These are phyloP conservation scores for Scolopax mira DNA, from an alignment of 2,113 vertebrate genomes.

Conservation along the genomic window DNA sequence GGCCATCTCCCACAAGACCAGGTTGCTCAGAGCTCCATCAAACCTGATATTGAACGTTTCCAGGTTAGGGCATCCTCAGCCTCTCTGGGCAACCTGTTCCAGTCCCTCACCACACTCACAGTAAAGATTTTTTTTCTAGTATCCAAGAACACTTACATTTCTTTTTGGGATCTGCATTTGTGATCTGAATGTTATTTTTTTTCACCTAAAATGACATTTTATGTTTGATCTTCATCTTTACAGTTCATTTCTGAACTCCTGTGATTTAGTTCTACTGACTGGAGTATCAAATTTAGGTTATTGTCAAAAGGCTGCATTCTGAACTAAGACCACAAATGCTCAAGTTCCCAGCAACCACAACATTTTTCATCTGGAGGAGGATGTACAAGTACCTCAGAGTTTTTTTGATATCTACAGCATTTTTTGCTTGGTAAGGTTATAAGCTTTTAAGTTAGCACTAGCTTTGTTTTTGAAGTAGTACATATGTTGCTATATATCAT, in stretches of 20 bases:
- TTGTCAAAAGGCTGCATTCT: slow-evolving; percentile 17
- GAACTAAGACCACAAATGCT: slow-evolving; percentile 1
- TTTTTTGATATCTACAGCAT: not conserved
- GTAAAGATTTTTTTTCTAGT: too few relatives aligned
- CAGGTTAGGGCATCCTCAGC: too few relatives aligned
- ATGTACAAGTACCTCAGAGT: not conserved
- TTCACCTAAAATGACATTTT: not conserved
- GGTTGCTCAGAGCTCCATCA: too few relatives aligned
- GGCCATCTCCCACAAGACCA: too few relatives aligned
- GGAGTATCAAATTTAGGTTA: slow-evolving; percentile 6
- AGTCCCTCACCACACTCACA: too few relatives aligned
- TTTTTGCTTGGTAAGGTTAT: not conserved
- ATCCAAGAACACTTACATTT: not conserved
- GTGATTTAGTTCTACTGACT: not conserved
- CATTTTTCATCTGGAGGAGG: not conserved
- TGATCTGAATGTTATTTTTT: not conserved
- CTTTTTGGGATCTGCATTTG: not conserved
- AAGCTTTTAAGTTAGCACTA: not conserved
- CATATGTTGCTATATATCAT: not conserved
- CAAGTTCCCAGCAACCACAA: not conserved
- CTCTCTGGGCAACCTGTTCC: too few relatives aligned
- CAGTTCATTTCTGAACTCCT: not conserved
- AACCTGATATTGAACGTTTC: too few relatives aligned
- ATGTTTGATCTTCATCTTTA: not conserved
- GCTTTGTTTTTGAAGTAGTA: not conserved